Base-by-base conservation (phyloP, 2,113 vertebrate species). In the Lampris incognitus region DNA sequence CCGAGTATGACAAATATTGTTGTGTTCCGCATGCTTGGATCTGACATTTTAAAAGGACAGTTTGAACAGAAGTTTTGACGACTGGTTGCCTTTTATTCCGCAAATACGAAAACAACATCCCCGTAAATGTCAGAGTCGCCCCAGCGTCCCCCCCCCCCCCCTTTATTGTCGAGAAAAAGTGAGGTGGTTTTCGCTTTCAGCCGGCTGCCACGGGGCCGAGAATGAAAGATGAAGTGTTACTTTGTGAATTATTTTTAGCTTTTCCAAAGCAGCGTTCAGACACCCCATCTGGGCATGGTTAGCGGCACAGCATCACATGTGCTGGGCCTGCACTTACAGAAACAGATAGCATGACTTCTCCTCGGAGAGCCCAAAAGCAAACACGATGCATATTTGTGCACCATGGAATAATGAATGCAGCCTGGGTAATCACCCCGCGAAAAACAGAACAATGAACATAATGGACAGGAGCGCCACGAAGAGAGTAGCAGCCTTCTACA, bases 241-340 rank as follows among this genome's bases (percentile, higher is more conserved):
- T 89, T 84, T 87, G 67, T 24, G 71, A 76, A 78, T 84, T 93
- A 92, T 92, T 90, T 93, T 91, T 90, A 90, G 88, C 88, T 89
- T 90, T 90, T 91, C 86, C 82, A 79, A 90, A 81, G 68, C 81
- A 61, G 58, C 54, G 10, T 74, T 90, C 86, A 81, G 87, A 87
- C 82, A 5, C 80, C 82, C 79, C 89, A 93, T 91, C 89, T 92
- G 91, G 87, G 87, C 82, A 54, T 67, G 87, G 77, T 91, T 89
- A 89, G 70, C 72, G 79, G 77, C 84, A 76, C 78, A n/a, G 83
- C 81, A 83, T 80, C 49, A 1, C 51, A 49, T 75, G 78, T 85
- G 85, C 76, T 74, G 75, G 72, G 74, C 78, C 82, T 75, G 81
- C 74, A 78, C 76, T 83, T 82, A 85, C 83, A 82, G 72, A 79